phyloP scores from a whole-genome alignment of 2,888 invertebrate genomes.

The Vanessa cardui region DNA sequence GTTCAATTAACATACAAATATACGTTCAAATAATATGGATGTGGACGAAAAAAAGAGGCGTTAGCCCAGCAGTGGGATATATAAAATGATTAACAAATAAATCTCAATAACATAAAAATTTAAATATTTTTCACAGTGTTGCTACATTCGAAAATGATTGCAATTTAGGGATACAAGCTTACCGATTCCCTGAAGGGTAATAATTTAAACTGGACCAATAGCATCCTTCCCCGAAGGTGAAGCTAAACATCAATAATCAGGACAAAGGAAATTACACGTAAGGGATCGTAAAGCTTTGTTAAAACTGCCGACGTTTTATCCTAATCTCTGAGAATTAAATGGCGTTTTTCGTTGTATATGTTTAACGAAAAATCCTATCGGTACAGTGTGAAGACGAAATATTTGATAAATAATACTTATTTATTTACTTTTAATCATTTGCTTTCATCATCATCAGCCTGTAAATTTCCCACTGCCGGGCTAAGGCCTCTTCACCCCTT shows the following conservation, averaged over 20 bases:
- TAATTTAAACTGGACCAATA: slow-evolving; percentile 8
- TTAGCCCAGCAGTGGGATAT: no score
- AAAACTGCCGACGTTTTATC: not conserved
- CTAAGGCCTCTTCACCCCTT: no score
- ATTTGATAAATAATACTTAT: not conserved
- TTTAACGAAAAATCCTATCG: no score
- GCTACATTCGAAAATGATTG: not conserved
- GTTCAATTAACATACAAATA: no score
- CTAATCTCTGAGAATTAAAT: not conserved
- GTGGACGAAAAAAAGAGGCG: no score
- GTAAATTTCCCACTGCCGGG: no score
- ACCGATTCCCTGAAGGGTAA: not conserved
- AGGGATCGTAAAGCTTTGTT: not conserved
- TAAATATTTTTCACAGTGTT: not conserved
- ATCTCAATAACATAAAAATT: not conserved
- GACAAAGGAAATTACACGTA: slow-evolving; percentile 14
- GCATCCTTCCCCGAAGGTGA: slow-evolving; percentile 4
- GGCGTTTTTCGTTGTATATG: not conserved
- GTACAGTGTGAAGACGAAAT: no score
- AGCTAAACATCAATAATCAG: slow-evolving; percentile 12
- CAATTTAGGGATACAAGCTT: not conserved
- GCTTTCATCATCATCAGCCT: no score
- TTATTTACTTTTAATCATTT: not conserved
- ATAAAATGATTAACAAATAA: no score
- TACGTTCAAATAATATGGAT: no score